Conservation (phyloP, 2,888 invertebrate genomes). For the Brenthis daphne region DNA sequence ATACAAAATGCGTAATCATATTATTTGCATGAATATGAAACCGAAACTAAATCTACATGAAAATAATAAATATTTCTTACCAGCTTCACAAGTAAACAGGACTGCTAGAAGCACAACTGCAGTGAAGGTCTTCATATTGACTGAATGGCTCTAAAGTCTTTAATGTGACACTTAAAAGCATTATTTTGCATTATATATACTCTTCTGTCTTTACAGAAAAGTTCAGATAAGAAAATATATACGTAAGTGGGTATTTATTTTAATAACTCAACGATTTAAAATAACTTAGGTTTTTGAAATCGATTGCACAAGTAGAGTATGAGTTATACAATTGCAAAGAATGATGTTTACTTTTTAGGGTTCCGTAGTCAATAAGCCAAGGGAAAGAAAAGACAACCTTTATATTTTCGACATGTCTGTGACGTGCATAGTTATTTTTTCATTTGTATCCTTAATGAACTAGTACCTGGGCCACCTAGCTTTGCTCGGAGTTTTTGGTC, state of each 20-base stretch:
- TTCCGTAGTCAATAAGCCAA: neutral
- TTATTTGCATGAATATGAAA: neutral
- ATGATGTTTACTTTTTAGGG: neutral
- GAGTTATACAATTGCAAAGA: neutral
- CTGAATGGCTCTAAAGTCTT: neutral
- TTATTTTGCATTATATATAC: slow-evolving; percentile 20
- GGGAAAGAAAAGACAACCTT: no score
- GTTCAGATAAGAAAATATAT: slow-evolving; percentile 9
- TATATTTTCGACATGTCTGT: no score
- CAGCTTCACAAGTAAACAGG: slow-evolving; percentile 23
- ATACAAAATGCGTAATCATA: neutral
- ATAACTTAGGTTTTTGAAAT: no score
- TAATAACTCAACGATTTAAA: slow-evolving; percentile 1
- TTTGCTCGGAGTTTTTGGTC: no score
- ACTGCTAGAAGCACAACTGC: slow-evolving; percentile 18
- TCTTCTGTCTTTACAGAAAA: slow-evolving; percentile 5
- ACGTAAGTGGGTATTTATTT: slow-evolving; percentile 17
- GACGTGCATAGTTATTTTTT: no score
- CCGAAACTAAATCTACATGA: neutral
- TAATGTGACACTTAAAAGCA: neutral
- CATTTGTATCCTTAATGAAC: no score
- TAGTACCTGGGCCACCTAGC: no score
- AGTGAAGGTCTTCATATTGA: slow-evolving; percentile 26
- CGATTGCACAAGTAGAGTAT: no score
- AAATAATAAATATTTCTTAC: slow-evolving; percentile 15